A percentile compares a stretch with the other conserved stretches of the same genome.
Conservation (phyloP, 2,797 vertebrate genomes). For the Myiotriccus ornatus region DNA sequence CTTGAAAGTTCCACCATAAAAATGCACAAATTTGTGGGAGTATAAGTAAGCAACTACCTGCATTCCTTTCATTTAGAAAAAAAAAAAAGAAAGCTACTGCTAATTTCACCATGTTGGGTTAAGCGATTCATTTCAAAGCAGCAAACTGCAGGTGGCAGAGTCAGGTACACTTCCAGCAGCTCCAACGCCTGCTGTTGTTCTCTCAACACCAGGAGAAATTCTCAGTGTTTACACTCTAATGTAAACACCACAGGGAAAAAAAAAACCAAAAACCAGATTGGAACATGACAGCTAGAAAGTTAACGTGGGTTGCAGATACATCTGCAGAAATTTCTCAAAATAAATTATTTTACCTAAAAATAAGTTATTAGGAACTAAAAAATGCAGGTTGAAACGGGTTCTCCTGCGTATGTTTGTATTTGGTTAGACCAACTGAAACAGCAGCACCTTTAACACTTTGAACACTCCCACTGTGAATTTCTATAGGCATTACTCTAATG, state of each 20-base stretch:
- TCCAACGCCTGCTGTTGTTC: not conserved
- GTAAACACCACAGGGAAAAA: not conserved
- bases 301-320: not conserved
- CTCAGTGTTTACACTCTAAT: not conserved
- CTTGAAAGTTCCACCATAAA: not conserved
- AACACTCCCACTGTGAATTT: not conserved
- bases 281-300: not conserved
- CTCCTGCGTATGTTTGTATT: not conserved
- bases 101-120: not conserved
- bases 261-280: not conserved
- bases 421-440: not conserved
- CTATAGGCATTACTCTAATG: not conserved
- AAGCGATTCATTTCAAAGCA: not conserved
- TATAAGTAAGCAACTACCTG: not conserved
- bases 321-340: not conserved
- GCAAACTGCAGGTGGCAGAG: slow-evolving; percentile 40
- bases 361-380: not conserved
- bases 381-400: not conserved
- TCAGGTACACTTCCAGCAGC: slow-evolving; percentile 3
- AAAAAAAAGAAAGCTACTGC: not conserved
- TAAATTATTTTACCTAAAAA: not conserved
- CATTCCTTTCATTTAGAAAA: not conserved
- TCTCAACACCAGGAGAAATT: not conserved
- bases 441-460: not conserved
- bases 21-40: not conserved